Conservation (phyloP, 2,113 vertebrate genomes). For the Bubo scandiacus region DNA sequence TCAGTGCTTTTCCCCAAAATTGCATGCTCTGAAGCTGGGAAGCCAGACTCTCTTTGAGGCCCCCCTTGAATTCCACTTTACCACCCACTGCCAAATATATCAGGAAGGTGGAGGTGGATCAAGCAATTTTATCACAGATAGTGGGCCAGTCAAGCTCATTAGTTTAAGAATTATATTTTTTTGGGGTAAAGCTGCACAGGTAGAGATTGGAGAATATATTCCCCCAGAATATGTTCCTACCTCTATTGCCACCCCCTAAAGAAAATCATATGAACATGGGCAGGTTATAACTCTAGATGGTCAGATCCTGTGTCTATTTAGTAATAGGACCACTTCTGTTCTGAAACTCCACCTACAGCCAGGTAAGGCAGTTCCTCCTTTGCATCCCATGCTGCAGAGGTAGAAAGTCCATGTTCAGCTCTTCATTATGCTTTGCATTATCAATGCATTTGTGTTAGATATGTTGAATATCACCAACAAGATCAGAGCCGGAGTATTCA, state of each 20-base stretch:
- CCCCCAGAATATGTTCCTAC: background rate
- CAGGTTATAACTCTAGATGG: background rate
- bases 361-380: background rate
- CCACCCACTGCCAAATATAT: background rate
- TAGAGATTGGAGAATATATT: background rate
- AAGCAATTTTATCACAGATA: background rate
- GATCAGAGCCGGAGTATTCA: background rate
- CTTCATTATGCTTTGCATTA: background rate
- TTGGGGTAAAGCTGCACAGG: background rate
- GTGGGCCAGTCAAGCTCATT: background rate
- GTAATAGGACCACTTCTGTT: background rate
- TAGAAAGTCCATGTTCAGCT: background rate
- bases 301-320: background rate
- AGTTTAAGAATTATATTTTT: background rate
- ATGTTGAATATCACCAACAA: background rate
- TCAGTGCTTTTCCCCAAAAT: background rate
- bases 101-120: background rate
- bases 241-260: background rate
- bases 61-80: background rate
- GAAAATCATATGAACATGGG: background rate
- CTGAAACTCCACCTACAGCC: background rate
- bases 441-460: background rate
- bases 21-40: accelerated
- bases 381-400: background rate
- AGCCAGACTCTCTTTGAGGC: background rate